phyloP scores from a whole-genome alignment of 2,888 invertebrate species.

The Drosophila austrosaltans region DNA sequence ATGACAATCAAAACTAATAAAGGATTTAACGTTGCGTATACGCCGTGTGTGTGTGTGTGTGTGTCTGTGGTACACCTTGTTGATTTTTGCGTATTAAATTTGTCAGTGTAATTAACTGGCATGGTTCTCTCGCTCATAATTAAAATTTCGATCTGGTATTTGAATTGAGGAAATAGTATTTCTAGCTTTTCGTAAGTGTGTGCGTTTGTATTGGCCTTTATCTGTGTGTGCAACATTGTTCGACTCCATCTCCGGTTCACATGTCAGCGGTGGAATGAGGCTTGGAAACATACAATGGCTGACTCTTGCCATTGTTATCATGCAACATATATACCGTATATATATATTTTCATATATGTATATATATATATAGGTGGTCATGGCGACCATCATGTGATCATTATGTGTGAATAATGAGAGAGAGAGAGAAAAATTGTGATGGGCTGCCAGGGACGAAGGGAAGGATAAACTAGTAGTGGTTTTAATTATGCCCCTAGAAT shows the following conservation, averaged over 20 bases:
- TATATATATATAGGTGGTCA: constrained; percentile 15
- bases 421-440: not conserved
- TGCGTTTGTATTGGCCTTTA: constrained; percentile 27
- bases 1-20: constrained; percentile 46
- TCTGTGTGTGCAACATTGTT: constrained; percentile 19
- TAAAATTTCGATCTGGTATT: constrained; percentile 39
- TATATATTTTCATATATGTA: not conserved
- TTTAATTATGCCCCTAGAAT: constrained; percentile 53
- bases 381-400: constrained; percentile 27
- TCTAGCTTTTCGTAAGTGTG: not conserved
- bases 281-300: constrained; percentile 42
- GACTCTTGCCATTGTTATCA: constrained; percentile 38
- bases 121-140: constrained; percentile 43
- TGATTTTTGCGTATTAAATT: constrained; percentile 36
- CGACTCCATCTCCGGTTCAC: constrained; percentile 29
- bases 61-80: constrained; percentile 14
- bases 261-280: constrained; percentile 36
- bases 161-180: not conserved
- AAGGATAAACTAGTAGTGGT: constrained; percentile 36
- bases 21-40: constrained; percentile 60
- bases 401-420: constrained; percentile 11
- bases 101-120: constrained; percentile 45
- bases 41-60: constrained; percentile 43
- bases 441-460: not conserved
- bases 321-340: not conserved